Percentiles rank a stretch among this genome's conserved stretches.
Conservation (phyloP, 2,888 invertebrate species). For the Argyresthia goedartella region DNA sequence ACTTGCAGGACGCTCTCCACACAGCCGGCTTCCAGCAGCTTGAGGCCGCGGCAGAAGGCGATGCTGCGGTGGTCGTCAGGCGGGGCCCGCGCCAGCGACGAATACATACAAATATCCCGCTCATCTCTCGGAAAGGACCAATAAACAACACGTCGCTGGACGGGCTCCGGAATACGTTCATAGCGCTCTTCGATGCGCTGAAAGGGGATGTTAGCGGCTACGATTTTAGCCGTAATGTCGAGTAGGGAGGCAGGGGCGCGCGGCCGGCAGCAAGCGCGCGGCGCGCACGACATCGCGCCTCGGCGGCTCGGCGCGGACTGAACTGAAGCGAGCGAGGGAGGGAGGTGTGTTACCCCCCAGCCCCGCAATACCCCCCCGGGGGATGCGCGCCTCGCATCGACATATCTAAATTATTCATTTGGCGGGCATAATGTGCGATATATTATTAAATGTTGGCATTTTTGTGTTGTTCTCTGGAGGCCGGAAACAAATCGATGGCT, state of each 20-base stretch:
- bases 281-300: slow-evolving; percentile 68
- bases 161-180: slow-evolving; percentile 89
- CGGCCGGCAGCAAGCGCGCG: slow-evolving; percentile 67
- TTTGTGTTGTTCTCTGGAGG: slow-evolving; percentile 46
- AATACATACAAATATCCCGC: slow-evolving; percentile 91
- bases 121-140: slow-evolving; percentile 92
- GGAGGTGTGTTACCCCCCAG: slow-evolving; percentile 22
- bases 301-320: slow-evolving; percentile 67
- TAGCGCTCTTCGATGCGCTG: slow-evolving; percentile 89
- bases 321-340: too few relatives aligned
- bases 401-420: slow-evolving; percentile 68
- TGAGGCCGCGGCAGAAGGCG: slow-evolving; percentile 89
- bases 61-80: slow-evolving; percentile 82
- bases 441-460: slow-evolving; percentile 70
- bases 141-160: slow-evolving; percentile 88
- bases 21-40: slow-evolving; percentile 84
- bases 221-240: slow-evolving; percentile 86
- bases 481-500: slow-evolving; percentile 37
- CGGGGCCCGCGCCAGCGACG: slow-evolving; percentile 76
- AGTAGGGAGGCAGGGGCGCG: slow-evolving; percentile 80
- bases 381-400: slow-evolving; percentile 61
- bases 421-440: slow-evolving; percentile 67
- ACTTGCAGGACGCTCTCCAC: slow-evolving; percentile 91
- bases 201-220: slow-evolving; percentile 87
- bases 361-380: slow-evolving; percentile 27